Conservation (phyloP, 1,140 invertebrate species). For the Drosophila willistoni region DNA sequence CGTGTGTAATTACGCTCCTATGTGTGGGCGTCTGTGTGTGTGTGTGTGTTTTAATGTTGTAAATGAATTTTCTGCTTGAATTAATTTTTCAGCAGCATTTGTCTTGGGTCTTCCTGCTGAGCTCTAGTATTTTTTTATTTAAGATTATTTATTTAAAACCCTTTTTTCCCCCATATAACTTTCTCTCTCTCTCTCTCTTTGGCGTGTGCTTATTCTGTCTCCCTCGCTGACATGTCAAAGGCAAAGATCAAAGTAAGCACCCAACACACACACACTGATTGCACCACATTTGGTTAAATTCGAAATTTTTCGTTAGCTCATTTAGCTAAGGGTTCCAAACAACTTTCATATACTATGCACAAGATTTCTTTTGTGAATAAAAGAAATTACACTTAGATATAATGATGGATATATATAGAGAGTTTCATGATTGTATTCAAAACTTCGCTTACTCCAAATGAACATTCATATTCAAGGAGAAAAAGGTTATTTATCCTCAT, state of each 20-base stretch:
- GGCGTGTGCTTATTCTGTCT: background rate
- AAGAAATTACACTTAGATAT: background rate
- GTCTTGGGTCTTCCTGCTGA: conserved; percentile 8
- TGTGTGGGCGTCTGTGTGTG: conserved; percentile 41
- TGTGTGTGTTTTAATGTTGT: conserved; percentile 66
- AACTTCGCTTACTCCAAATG: too few relatives aligned
- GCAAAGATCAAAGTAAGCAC: conserved; percentile 69
- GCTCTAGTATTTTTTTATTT: conserved; percentile 43
- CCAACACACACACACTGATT: conserved; percentile 26
- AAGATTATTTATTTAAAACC: conserved; percentile 74
- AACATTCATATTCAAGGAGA: too few relatives aligned
- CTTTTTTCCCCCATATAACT: conserved; percentile 44
- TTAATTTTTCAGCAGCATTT: conserved; percentile 54
- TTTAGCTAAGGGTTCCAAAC: conserved; percentile 16
- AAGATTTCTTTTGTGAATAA: background rate
- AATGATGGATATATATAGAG: background rate
- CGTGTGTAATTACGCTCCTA: conserved; percentile 51
- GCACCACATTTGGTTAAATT: conserved; percentile 30
- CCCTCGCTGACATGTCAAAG: conserved; percentile 41
- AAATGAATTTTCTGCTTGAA: conserved; percentile 82
- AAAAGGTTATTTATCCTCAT: too few relatives aligned
- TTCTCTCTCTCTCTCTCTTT: background rate
- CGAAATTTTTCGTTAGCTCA: conserved; percentile 6
- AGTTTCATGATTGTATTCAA: too few relatives aligned
- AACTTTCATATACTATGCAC: background rate